Conservation (phyloP, 2,797 vertebrate species). For the Chaenodraco wilsoni region DNA sequence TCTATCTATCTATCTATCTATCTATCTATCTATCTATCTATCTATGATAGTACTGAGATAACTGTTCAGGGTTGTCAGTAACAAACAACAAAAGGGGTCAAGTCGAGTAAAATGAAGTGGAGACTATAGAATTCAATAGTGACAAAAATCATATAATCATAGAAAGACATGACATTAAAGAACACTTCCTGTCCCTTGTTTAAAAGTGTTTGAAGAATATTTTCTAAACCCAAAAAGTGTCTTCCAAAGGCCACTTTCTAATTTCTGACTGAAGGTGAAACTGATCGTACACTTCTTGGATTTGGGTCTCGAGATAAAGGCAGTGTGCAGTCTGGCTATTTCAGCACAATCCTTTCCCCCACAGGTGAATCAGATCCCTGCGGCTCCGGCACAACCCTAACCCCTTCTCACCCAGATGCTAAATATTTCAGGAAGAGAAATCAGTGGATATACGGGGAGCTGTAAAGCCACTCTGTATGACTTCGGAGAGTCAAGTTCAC, state of each 20-base stretch:
- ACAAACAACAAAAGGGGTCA: neutral
- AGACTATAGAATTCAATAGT: slow-evolving; percentile 20
- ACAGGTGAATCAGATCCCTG: slow-evolving; percentile 77
- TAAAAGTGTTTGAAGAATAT: slow-evolving; percentile 32
- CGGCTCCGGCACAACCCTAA: slow-evolving; percentile 70
- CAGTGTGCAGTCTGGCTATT: slow-evolving; percentile 61
- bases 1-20: too few species aligned
- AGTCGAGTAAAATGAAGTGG: neutral
- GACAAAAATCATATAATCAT: slow-evolving; percentile 14
- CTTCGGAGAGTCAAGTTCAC: slow-evolving; percentile 64
- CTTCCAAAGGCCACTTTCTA: slow-evolving; percentile 40
- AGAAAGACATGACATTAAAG: slow-evolving; percentile 24
- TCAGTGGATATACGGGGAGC: slow-evolving; percentile 66
- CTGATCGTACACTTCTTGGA: slow-evolving; percentile 57
- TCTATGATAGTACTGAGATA: too few species aligned
- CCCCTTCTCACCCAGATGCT: slow-evolving; percentile 69
- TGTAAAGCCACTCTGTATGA: slow-evolving; percentile 62
- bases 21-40: too few species aligned
- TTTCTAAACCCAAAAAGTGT: slow-evolving; percentile 33
- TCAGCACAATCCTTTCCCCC: slow-evolving; percentile 65
- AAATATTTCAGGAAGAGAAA: slow-evolving; percentile 79
- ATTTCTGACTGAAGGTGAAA: slow-evolving; percentile 52
- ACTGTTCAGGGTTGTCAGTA: too few species aligned
- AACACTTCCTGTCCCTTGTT: slow-evolving; percentile 8
- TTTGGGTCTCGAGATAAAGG: slow-evolving; percentile 65